Evolutionary conservation across 2,797 vertebrate genomes (phyloP).

Genomic region (Morus bassanus): DNA sequence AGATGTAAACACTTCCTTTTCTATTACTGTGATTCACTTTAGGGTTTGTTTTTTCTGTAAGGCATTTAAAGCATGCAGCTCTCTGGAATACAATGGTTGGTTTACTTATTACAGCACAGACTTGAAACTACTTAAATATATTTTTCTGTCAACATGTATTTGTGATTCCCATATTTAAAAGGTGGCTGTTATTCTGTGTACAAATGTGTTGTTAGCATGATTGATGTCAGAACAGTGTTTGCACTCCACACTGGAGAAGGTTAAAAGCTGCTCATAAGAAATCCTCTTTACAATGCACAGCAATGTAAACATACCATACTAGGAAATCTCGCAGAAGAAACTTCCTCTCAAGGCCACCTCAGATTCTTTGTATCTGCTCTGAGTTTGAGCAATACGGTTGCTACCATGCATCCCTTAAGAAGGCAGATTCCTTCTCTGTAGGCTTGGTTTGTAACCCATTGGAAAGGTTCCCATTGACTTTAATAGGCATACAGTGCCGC

Average conservation of each 20-base stretch:
- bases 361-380: fast-evolving
- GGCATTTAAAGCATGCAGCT: background rate
- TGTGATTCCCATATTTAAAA: constrained; percentile 30
- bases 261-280: constrained; percentile 20
- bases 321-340: constrained; percentile 7
- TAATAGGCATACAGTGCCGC: background rate
- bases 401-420: background rate
- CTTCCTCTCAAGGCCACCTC: constrained; percentile 2
- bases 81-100: constrained; percentile 24
- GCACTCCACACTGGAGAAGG: background rate
- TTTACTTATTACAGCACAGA: constrained; percentile 6
- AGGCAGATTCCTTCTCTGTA: background rate
- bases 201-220: constrained; percentile 1
- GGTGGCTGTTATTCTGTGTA: background rate
- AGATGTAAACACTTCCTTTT: constrained; percentile 20
- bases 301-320: constrained; percentile 36
- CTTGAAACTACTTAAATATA: background rate
- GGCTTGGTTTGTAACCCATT: background rate
- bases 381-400: background rate
- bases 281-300: background rate
- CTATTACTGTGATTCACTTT: constrained; percentile 6
- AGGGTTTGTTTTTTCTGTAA: background rate
- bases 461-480: background rate
- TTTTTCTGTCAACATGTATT: constrained; percentile 3
- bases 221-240: constrained; percentile 15